A percentile compares a stretch with the other conserved stretches of the same genome.
Conservation (phyloP, 2,797 vertebrate species). For the Kryptopterus vitreolus region DNA sequence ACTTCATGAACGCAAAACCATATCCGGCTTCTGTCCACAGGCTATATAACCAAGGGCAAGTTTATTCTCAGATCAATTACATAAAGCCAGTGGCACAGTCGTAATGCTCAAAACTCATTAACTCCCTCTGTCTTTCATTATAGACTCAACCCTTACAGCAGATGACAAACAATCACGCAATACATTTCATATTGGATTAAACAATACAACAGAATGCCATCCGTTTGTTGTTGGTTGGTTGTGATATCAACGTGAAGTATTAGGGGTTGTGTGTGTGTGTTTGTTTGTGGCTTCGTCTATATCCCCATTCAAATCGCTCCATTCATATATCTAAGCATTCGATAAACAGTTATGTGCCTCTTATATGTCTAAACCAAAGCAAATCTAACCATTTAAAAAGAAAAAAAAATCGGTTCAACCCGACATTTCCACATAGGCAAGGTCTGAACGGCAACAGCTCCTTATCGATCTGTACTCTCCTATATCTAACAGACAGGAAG, state of each 20-base stretch:
- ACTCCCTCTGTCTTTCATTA: slow-evolving; percentile 11
- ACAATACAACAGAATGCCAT: not conserved
- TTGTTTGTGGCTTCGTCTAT: not conserved
- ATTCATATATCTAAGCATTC: slow-evolving; percentile 17
- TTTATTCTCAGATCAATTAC: slow-evolving; percentile 27
- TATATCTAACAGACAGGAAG: slow-evolving; percentile 30
- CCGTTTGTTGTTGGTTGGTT: slow-evolving; percentile 2
- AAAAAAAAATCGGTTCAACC: slow-evolving; percentile 18
- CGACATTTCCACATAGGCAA: slow-evolving; percentile 7
- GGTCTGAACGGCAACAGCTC: slow-evolving; percentile 33
- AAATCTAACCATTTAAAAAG: slow-evolving; percentile 28
- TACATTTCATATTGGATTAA: slow-evolving; percentile 15
- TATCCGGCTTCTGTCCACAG: slow-evolving; percentile 14
- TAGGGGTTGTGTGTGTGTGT: not conserved
- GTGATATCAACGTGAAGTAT: not conserved
- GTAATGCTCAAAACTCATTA: slow-evolving; percentile 18
- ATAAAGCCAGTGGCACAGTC: slow-evolving; percentile 25
- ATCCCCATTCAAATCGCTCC: not conserved
- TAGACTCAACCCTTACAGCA: slow-evolving; percentile 14
- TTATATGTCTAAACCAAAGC: slow-evolving; percentile 15
- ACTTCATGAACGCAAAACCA: slow-evolving; percentile 22
- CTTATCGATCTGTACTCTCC: slow-evolving; percentile 42
- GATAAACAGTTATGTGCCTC: not conserved
- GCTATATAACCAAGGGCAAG: slow-evolving; percentile 26
- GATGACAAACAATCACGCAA: slow-evolving; percentile 19